Evolutionary conservation across 2,888 invertebrate species (phyloP).

Genomic region (Caenorhabditis uteleia): DNA sequence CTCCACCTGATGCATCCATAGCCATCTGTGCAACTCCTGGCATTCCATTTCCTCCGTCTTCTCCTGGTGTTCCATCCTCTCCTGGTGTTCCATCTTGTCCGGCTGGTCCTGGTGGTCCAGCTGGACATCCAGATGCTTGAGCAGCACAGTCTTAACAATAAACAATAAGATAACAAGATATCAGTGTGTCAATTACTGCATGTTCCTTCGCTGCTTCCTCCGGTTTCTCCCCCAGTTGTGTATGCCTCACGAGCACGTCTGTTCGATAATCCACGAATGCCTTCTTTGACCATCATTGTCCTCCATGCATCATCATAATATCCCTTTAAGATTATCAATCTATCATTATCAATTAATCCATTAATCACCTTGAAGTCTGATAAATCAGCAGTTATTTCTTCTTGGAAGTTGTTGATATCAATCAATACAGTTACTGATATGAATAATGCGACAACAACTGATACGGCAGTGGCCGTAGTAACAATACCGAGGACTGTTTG

Average conservation of each 20-base stretch:
- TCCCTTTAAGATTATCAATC: constrained; percentile 4
- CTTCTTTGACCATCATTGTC: constrained; percentile 34
- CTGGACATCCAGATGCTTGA: constrained; percentile 41
- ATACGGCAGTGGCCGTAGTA: constrained; percentile 32
- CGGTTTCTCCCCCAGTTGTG: constrained; percentile 6
- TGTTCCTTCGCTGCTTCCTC: constrained; percentile 12
- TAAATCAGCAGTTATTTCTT: constrained; percentile 42
- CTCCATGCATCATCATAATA: constrained; percentile 46
- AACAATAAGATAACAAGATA: too few relatives aligned
- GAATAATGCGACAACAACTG: constrained; percentile 32
- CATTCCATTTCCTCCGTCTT: constrained; percentile 38
- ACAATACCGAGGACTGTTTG: constrained; percentile 29
- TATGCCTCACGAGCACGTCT: constrained; percentile 12
- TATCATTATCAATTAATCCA: neutral
- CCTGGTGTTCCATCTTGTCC: constrained; percentile 9
- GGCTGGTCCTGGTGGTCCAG: constrained; percentile 41
- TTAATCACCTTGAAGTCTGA: constrained; percentile 32
- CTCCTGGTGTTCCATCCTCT: constrained; percentile 30
- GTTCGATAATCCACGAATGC: constrained; percentile 14
- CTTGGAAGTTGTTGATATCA: constrained; percentile 49
- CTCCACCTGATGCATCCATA: constrained; percentile 33
- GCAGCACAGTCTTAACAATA: constrained; percentile 32
- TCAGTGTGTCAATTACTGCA: constrained; percentile 31
- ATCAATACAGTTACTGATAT: constrained; percentile 32
- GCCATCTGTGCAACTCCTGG: constrained; percentile 36